Conservation (phyloP, 2,797 vertebrate genomes). For the Sebastes oblongus region DNA sequence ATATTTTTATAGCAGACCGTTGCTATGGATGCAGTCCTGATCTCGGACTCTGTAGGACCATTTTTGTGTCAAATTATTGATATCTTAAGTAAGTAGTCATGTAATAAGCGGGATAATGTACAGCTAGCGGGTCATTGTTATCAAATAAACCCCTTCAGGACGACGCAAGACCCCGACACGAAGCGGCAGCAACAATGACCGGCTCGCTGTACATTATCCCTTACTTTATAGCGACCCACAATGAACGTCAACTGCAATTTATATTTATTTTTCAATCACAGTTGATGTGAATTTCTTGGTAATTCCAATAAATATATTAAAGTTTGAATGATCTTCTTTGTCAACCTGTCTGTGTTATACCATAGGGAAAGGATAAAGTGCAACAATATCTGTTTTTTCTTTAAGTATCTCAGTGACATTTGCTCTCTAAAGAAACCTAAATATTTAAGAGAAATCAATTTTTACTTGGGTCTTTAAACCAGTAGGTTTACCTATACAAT, state of each 20-base stretch:
- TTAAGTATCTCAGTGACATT: neutral
- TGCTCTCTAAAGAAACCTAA: neutral
- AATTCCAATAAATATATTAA: neutral
- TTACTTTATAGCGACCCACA: fast-evolving
- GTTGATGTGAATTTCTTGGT: neutral
- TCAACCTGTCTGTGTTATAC: neutral
- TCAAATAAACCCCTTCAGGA: too few relatives aligned
- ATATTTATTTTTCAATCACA: neutral
- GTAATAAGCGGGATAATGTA: too few relatives aligned
- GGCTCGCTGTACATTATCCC: too few relatives aligned
- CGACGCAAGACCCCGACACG: too few relatives aligned
- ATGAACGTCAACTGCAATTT: neutral
- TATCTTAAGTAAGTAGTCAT: too few relatives aligned
- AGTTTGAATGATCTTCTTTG: neutral
- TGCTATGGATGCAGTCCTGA: too few relatives aligned
- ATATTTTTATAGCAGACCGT: too few relatives aligned
- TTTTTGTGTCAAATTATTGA: too few relatives aligned
- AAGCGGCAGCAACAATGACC: too few relatives aligned
- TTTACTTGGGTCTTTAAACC: neutral
- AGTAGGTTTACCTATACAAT: neutral
- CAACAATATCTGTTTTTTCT: neutral
- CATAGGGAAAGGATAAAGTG: neutral
- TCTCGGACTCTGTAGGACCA: too few relatives aligned
- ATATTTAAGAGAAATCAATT: neutral
- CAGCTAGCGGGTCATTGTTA: too few relatives aligned